Evolutionary conservation across 1,140 invertebrate genomes (phyloP).

Genomic region (Diabrotica undecimpunctata): DNA sequence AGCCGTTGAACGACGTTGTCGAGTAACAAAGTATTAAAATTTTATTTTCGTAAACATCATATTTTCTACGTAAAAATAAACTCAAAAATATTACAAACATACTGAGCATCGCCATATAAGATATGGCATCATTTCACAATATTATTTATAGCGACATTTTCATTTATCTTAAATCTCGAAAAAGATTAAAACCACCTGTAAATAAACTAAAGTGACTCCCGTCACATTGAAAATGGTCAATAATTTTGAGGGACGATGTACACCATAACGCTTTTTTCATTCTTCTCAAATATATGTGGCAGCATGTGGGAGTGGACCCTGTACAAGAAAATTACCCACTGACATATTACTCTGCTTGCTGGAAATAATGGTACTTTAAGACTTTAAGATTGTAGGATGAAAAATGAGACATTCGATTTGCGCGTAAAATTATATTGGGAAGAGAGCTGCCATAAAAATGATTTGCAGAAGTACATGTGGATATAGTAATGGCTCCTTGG

Average conservation of each 20-base stretch:
- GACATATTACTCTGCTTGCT: neutral
- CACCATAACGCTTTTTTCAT: neutral
- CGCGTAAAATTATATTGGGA: neutral
- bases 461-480: too few relatives aligned
- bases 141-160: neutral
- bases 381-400: neutral
- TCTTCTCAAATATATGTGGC: neutral
- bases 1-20: too few relatives aligned
- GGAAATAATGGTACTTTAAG: neutral
- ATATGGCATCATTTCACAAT: neutral
- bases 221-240: conserved; percentile 1
- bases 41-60: too few relatives aligned
- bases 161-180: neutral
- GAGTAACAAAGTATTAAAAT: too few relatives aligned
- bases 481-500: too few relatives aligned
- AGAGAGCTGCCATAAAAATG: neutral
- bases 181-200: neutral
- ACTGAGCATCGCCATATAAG: too few relatives aligned
- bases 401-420: conserved; percentile 1
- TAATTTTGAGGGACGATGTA: neutral
- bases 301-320: neutral
- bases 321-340: neutral
- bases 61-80: too few relatives aligned
- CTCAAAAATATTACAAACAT: too few relatives aligned
- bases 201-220: neutral